Evolutionary conservation across 92 coral and sea anemone species (phyloP).

Genomic region (Paragorgia papillata): DNA sequence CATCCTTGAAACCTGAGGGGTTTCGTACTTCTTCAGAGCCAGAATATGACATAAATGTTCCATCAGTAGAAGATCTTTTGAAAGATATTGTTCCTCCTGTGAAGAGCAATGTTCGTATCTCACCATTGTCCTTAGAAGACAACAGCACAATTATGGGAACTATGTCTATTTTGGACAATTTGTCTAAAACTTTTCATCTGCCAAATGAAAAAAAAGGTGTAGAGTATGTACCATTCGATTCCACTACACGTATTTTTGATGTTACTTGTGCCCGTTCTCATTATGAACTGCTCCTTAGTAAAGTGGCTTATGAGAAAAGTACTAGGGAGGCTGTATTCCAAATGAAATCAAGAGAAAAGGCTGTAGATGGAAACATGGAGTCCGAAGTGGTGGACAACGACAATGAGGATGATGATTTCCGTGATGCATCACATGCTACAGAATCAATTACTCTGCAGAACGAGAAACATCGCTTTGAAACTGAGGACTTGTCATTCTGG

Average conservation of each 20-base stretch:
- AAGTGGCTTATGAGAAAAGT: conserved; percentile 20
- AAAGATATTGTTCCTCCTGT: conserved; percentile 2
- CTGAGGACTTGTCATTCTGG: conserved; percentile 48
- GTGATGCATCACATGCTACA: not conserved
- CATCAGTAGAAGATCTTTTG: conserved; percentile 10
- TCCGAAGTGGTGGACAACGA: conserved; percentile 3
- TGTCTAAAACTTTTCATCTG: conserved; percentile 13
- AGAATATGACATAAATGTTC: conserved; percentile 42
- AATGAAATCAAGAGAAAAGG: conserved; percentile 35
- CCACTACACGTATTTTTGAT: conserved; percentile 32
- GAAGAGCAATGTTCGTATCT: conserved; percentile 45
- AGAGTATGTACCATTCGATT: conserved; percentile 49
- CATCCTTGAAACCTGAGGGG: not conserved
- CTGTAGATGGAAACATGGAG: conserved; percentile 15
- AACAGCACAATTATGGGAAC: conserved; percentile 48
- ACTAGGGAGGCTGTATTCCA: conserved; percentile 15
- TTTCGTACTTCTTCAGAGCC: not conserved
- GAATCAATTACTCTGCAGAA: conserved; percentile 11
- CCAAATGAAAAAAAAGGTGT: conserved; percentile 42
- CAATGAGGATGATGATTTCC: not conserved
- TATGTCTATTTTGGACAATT: conserved; percentile 35
- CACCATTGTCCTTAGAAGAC: conserved; percentile 36
- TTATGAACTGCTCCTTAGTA: conserved; percentile 40
- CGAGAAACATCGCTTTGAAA: conserved; percentile 46
- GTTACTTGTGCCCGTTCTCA: conserved; percentile 31